phyloP scores from a whole-genome alignment of 2,113 vertebrate genomes.

The Artemisiospiza belli region DNA sequence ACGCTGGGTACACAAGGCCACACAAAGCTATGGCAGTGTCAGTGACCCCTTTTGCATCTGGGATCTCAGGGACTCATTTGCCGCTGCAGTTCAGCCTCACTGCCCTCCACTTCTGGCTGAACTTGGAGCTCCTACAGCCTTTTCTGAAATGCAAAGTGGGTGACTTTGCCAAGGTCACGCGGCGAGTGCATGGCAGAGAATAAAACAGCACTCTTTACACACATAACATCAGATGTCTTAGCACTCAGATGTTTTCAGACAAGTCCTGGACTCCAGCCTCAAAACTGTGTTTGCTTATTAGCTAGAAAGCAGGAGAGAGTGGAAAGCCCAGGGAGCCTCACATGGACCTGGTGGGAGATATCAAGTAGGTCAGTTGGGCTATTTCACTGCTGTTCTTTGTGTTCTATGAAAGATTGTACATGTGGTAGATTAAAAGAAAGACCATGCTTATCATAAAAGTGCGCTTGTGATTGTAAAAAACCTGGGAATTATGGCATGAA shows the following conservation, averaged over 20 bases:
- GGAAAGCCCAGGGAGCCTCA: neutral
- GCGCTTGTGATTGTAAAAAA: neutral
- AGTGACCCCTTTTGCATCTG: neutral
- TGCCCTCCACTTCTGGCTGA: neutral
- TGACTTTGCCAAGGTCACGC: neutral
- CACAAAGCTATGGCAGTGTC: neutral
- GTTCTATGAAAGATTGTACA: neutral
- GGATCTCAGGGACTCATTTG: conserved; percentile 12
- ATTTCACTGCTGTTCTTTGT: neutral
- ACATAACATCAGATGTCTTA: neutral
- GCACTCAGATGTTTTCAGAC: neutral
- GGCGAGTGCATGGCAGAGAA: neutral
- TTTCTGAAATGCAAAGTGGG: conserved; percentile 11
- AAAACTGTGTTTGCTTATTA: neutral
- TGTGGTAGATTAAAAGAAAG: neutral
- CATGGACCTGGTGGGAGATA: neutral
- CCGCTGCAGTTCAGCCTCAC: neutral
- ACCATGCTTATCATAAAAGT: neutral
- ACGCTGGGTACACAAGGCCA: neutral
- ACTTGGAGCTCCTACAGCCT: neutral
- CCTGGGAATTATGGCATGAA: neutral
- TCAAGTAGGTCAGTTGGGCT: neutral
- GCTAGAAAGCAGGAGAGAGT: neutral
- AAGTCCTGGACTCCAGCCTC: neutral
- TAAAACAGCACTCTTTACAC: neutral